These are phyloP conservation scores for Uloborus plumipes DNA, from an alignment of 2,888 invertebrate genomes.

Conservation along the genomic window DNA sequence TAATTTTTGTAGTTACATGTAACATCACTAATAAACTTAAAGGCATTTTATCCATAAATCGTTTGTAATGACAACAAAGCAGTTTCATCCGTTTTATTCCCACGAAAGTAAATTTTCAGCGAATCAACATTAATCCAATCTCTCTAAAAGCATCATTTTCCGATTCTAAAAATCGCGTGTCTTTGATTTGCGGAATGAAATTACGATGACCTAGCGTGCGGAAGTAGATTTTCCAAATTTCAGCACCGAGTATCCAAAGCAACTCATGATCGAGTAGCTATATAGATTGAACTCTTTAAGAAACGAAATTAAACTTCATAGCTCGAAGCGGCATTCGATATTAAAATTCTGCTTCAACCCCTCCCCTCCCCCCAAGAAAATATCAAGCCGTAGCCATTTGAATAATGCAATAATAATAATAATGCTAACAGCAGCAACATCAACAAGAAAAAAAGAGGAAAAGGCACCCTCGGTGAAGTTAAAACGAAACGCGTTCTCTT, in stretches of 20 bases:
- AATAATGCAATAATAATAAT: constrained; percentile 57
- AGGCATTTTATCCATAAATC: no score
- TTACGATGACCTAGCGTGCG: no score
- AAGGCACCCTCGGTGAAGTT: constrained; percentile 54
- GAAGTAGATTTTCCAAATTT: no score
- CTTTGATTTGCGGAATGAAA: no score
- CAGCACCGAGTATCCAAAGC: constrained; percentile 9
- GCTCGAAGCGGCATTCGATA: constrained; percentile 50
- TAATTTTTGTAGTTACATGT: no score
- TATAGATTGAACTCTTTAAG: constrained; percentile 37
- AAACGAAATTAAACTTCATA: constrained; percentile 62
- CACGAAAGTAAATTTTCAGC: no score
- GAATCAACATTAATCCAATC: no score
- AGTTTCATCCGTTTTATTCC: no score
- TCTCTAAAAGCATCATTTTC: no score
- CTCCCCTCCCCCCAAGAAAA: constrained; percentile 9
- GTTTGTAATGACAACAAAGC: no score
- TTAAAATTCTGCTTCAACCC: constrained; percentile 48
- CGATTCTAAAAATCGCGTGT: no score
- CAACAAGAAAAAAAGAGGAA: constrained; percentile 35
- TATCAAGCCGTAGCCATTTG: constrained; percentile 43
- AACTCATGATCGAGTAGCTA: constrained; percentile 13
- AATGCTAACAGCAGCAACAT: constrained; percentile 58
- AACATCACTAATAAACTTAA: no score
- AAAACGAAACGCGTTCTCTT: constrained; percentile 51